phyloP scores from a whole-genome alignment of 1,140 invertebrate species.

The Euglossa dilemma region DNA sequence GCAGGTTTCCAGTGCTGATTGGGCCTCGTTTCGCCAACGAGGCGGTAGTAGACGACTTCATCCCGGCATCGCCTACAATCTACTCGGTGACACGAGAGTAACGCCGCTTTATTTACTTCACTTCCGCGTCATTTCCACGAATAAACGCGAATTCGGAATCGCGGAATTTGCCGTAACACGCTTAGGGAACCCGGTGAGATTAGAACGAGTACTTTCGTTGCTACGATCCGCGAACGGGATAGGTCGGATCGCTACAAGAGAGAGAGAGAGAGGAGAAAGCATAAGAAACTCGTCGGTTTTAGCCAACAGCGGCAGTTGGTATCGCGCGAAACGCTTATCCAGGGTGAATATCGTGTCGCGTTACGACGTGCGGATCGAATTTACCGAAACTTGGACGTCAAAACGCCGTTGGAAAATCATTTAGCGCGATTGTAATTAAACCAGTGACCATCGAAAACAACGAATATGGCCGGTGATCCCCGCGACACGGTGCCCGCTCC shows the following conservation, averaged over 20 bases:
- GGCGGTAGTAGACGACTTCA: neutral
- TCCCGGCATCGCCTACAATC: neutral
- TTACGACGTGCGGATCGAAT: neutral
- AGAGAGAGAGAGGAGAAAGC: no score
- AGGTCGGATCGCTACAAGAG: no score
- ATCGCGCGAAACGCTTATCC: neutral
- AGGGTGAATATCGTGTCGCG: neutral
- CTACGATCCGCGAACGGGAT: no score
- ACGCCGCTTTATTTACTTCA: no score
- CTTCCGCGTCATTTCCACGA: no score
- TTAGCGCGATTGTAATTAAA: slow-evolving; percentile 21
- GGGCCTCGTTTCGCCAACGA: neutral
- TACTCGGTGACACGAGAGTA: neutral
- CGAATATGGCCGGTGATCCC: neutral
- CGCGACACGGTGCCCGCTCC: neutral
- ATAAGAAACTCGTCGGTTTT: no score
- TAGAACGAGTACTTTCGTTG: no score
- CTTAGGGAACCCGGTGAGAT: no score
- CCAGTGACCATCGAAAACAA: neutral
- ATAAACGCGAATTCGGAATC: no score
- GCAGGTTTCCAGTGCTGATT: neutral
- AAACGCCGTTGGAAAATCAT: neutral
- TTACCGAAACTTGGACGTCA: neutral
- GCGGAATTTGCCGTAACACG: no score
- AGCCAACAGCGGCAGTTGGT: neutral